A percentile compares a stretch with the other conserved stretches of the same genome.
Conservation (phyloP, 2,113 vertebrate genomes). For the Thalassarche chlororhynchos region DNA sequence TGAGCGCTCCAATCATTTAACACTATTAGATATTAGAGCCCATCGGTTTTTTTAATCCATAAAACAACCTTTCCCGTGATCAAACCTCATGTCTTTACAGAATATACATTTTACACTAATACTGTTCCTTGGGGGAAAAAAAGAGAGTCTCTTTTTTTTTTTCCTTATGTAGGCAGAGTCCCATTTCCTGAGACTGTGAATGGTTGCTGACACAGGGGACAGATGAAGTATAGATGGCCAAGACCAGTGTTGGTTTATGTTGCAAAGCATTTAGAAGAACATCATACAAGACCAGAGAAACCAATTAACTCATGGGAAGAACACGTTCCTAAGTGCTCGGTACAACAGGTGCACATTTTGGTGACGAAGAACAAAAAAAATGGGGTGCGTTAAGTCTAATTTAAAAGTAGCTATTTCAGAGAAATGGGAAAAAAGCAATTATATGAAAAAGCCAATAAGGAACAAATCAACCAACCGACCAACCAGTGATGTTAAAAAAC, state of each 20-base stretch:
- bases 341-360: not conserved
- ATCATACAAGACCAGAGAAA: not conserved
- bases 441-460: not conserved
- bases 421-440: not conserved
- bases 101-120: not conserved
- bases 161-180: not conserved
- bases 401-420: not conserved
- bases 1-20: not conserved
- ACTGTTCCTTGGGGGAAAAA: not conserved
- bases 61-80: not conserved
- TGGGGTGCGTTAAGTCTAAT: not conserved
- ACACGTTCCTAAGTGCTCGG: accelerated
- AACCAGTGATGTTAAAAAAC: not conserved
- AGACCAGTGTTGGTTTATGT: not conserved
- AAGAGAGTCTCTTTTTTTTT: not conserved
- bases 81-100: not conserved
- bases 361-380: not conserved
- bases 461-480: not conserved
- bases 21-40: not conserved
- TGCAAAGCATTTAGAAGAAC: not conserved
- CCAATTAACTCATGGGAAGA: not conserved
- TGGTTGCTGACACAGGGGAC: not conserved
- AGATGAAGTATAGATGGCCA: not conserved
- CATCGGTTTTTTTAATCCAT: not conserved
- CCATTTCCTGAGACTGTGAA: not conserved